Evolutionary conservation across 2,888 invertebrate genomes (phyloP).

Genomic region (Drosophila mimica): DNA sequence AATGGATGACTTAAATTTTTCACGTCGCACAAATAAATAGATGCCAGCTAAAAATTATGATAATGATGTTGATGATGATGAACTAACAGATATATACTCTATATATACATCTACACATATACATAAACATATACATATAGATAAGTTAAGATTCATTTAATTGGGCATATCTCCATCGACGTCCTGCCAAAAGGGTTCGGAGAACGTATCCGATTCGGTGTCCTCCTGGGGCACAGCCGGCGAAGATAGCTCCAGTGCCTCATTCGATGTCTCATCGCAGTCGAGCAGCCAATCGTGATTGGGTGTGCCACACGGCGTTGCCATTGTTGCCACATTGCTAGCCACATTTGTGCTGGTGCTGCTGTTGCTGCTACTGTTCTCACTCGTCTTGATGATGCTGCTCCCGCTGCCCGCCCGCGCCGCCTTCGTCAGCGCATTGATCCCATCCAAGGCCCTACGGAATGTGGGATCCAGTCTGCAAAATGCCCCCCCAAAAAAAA

Average conservation of each 20-base stretch:
- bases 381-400: slow-evolving; percentile 15
- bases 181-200: slow-evolving; percentile 88
- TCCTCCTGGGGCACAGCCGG: slow-evolving; percentile 83
- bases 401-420: slow-evolving; percentile 42
- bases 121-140: neutral
- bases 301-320: slow-evolving; percentile 46
- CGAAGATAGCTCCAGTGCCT: slow-evolving; percentile 82
- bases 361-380: slow-evolving; percentile 30
- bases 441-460: slow-evolving; percentile 81
- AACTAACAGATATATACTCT: neutral
- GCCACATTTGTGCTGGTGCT: slow-evolving; percentile 39
- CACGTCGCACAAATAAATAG: neutral
- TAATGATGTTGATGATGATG: neutral
- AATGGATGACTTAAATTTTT: neutral
- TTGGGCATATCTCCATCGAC: slow-evolving; percentile 86
- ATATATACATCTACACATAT: slow-evolving; percentile 4
- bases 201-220: slow-evolving; percentile 85
- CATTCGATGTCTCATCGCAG: slow-evolving; percentile 82
- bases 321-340: slow-evolving; percentile 59
- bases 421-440: slow-evolving; percentile 81
- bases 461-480: slow-evolving; percentile 82
- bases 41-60: neutral
- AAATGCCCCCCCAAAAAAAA: neutral
- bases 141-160: slow-evolving; percentile 19
- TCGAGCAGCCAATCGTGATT: slow-evolving; percentile 82